These are phyloP conservation scores for Ridgeia piscesae DNA, from an alignment of 1,140 invertebrate genomes.

Conservation along the genomic window DNA sequence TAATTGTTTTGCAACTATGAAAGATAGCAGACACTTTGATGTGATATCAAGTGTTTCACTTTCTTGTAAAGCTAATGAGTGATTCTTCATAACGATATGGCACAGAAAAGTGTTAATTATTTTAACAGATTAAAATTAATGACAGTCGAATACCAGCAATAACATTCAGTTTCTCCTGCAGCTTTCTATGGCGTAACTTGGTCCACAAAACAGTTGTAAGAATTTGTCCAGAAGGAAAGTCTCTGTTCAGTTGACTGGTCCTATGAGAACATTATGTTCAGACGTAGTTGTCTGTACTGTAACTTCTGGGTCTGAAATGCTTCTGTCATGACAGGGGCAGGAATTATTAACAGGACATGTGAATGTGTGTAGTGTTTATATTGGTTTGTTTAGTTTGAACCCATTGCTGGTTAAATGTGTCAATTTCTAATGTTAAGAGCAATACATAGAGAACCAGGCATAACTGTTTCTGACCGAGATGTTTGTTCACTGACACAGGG, in stretches of 20 bases:
- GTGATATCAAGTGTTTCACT: too few relatives aligned
- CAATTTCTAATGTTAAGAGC: too few relatives aligned
- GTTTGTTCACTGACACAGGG: slow-evolving; percentile 31
- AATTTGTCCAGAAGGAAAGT: not conserved
- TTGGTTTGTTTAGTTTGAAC: too few relatives aligned
- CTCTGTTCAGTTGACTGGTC: not conserved
- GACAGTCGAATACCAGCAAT: not conserved
- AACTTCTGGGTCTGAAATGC: too few relatives aligned
- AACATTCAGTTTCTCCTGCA: not conserved
- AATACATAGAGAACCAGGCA: too few relatives aligned
- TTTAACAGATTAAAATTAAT: not conserved
- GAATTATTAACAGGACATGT: too few relatives aligned
- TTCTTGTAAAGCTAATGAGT: not conserved
- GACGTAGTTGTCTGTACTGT: too few relatives aligned
- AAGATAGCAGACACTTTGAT: not conserved
- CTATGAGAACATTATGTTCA: not conserved
- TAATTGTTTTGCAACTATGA: not conserved
- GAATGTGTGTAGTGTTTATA: too few relatives aligned
- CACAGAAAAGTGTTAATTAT: not conserved
- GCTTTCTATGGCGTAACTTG: not conserved
- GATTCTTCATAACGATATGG: not conserved
- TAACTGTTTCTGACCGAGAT: not conserved
- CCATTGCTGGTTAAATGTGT: too few relatives aligned
- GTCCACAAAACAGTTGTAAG: not conserved
- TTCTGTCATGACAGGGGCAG: too few relatives aligned